Evolutionary conservation across 2,797 vertebrate genomes (phyloP).

Genomic region (Sparus aurata): DNA sequence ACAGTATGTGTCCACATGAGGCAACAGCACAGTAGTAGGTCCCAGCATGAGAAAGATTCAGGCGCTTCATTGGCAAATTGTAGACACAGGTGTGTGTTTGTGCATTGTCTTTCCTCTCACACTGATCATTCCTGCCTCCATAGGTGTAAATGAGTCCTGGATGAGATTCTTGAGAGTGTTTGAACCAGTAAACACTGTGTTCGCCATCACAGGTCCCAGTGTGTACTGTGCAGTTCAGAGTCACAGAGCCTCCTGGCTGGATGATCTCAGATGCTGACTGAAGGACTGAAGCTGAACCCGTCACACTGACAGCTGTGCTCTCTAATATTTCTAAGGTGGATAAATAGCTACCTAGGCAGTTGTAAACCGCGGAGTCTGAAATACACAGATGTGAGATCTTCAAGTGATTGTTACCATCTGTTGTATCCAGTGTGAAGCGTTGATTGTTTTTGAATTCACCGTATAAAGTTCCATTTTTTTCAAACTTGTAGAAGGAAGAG

Average conservation of each 20-base stretch:
- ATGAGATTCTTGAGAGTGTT: constrained; percentile 15
- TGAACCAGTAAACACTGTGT: constrained; percentile 68
- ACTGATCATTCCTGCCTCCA: too few relatives aligned
- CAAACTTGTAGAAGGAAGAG: not conserved
- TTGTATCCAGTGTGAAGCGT: constrained; percentile 1
- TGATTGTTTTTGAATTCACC: constrained; percentile 31
- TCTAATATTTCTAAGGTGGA: constrained; percentile 11
- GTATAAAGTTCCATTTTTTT: not conserved
- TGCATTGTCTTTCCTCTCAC: too few relatives aligned
- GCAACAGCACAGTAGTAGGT: too few relatives aligned
- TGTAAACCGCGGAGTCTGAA: constrained; percentile 59
- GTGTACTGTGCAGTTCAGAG: constrained; percentile 50
- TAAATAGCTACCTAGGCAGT: constrained; percentile 22
- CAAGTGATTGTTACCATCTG: not conserved
- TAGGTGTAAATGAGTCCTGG: not conserved
- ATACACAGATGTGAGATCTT: constrained; percentile 11
- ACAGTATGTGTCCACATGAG: too few relatives aligned
- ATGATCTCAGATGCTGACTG: constrained; percentile 20
- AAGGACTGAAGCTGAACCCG: constrained; percentile 34
- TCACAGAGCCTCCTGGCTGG: constrained; percentile 1
- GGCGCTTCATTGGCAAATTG: too few relatives aligned
- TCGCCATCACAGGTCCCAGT: constrained; percentile 56
- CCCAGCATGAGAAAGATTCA: too few relatives aligned
- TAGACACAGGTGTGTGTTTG: too few relatives aligned
- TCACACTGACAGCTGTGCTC: not conserved